These are phyloP conservation scores for Eupithecia subfuscata DNA, from an alignment of 2,888 invertebrate species.

Conservation along the genomic window DNA sequence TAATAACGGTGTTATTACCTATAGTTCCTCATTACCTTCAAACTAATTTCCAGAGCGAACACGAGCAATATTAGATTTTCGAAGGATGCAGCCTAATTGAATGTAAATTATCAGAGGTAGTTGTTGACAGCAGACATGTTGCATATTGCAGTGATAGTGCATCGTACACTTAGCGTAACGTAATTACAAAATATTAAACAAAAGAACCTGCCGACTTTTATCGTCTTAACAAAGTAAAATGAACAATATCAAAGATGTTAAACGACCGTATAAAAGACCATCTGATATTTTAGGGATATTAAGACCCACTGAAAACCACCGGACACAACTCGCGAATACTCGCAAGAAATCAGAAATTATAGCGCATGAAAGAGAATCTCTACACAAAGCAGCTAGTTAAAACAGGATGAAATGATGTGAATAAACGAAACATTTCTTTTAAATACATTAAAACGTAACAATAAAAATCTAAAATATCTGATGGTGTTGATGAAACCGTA, in stretches of 20 bases:
- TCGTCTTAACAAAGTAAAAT: not conserved
- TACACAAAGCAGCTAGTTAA: not conserved
- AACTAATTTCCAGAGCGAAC: conserved; percentile 17
- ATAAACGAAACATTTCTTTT: too few relatives aligned
- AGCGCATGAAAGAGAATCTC: not conserved
- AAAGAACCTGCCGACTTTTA: too few relatives aligned
- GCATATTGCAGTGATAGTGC: not conserved
- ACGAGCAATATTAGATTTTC: conserved; percentile 9
- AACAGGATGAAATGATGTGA: not conserved
- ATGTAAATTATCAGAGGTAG: not conserved
- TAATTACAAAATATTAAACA: too few relatives aligned
- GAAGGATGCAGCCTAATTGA: not conserved
- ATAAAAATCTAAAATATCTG: too few relatives aligned
- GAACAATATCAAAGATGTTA: not conserved
- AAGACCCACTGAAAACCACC: not conserved
- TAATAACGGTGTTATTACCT: conserved; percentile 4
- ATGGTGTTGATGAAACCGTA: not conserved
- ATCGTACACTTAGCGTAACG: not conserved
- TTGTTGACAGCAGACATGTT: not conserved
- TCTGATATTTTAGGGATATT: not conserved
- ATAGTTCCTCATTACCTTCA: conserved; percentile 24
- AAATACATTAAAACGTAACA: too few relatives aligned
- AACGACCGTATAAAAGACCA: not conserved
- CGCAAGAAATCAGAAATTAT: not conserved
- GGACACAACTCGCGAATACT: not conserved